Conservation (phyloP, 2,888 invertebrate species). For the Aspidiotus destructor region DNA sequence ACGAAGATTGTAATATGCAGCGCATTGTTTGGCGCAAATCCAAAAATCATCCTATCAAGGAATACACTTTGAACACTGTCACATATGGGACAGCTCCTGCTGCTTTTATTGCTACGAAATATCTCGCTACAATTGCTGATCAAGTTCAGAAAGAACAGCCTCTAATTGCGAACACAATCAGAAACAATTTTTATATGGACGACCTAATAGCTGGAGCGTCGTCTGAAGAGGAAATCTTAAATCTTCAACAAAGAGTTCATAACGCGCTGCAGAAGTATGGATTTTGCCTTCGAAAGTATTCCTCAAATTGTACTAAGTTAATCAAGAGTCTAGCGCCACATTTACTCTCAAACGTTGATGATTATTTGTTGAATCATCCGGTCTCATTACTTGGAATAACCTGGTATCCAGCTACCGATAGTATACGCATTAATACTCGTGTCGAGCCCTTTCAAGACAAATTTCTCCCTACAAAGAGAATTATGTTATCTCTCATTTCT, state of each 20-base stretch:
- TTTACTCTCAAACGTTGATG: background rate
- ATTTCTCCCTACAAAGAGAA: background rate
- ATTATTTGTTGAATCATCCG: background rate
- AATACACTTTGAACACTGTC: conserved; percentile 5
- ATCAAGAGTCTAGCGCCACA: background rate
- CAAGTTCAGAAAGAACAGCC: background rate
- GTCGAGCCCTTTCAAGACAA: background rate
- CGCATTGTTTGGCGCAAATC: conserved; percentile 1
- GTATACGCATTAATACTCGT: background rate
- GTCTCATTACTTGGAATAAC: background rate
- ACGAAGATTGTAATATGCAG: background rate
- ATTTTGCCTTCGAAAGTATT: conserved; percentile 5
- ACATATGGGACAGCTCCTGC: conserved; percentile 1
- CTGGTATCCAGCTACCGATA: background rate
- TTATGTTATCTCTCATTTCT: conserved; percentile 1
- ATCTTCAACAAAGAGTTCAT: background rate
- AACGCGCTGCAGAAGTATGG: background rate
- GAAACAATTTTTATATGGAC: conserved; percentile 1
- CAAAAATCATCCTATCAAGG: background rate
- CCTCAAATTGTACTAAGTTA: background rate
- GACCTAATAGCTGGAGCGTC: conserved; percentile 7
- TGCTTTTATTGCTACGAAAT: conserved; percentile 1
- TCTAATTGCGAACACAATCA: background rate
- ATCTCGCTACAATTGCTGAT: background rate
- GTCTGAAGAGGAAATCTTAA: background rate